Conservation (phyloP, 2,888 invertebrate species). For the Fabriciana adippe region DNA sequence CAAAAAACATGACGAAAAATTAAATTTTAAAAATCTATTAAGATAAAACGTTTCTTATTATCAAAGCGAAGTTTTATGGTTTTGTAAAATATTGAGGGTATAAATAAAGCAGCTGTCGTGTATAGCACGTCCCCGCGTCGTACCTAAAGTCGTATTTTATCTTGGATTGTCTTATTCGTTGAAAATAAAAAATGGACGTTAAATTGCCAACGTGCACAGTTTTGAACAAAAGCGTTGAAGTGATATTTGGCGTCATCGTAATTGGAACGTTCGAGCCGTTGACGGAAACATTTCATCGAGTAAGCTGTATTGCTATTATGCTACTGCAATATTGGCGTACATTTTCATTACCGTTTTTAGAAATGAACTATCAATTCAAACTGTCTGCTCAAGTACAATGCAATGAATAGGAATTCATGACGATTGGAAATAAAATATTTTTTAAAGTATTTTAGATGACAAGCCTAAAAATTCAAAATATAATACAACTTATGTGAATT, state of each 20-base stretch:
- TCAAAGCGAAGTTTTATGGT: conserved; percentile 77
- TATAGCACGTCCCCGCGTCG: conserved; percentile 72
- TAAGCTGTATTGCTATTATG: conserved; percentile 28
- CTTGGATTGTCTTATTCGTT: conserved; percentile 70
- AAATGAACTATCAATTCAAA: conserved; percentile 17
- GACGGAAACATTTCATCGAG: conserved; percentile 44
- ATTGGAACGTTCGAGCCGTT: conserved; percentile 43
- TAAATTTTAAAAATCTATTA: conserved; percentile 64
- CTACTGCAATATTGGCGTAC: conserved; percentile 23
- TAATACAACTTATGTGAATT: no score
- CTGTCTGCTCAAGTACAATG: conserved; percentile 4
- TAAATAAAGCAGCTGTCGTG: conserved; percentile 77
- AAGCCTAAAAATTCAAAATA: no score
- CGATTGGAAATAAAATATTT: no score
- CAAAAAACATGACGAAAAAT: neutral
- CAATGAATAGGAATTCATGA: neutral
- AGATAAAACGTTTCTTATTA: conserved; percentile 76
- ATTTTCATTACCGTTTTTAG: conserved; percentile 29
- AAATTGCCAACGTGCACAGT: conserved; percentile 61
- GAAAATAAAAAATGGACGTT: conserved; percentile 69
- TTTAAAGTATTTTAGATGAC: no score
- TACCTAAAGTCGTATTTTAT: conserved; percentile 75
- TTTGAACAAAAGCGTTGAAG: conserved; percentile 48
- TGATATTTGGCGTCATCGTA: conserved; percentile 43
- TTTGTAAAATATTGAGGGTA: conserved; percentile 79